A percentile compares a stretch with the other conserved stretches of the same genome.
These are phyloP conservation scores for Neolamprologus longior DNA, from an alignment of 2,113 vertebrate genomes.

Conservation along the genomic window DNA sequence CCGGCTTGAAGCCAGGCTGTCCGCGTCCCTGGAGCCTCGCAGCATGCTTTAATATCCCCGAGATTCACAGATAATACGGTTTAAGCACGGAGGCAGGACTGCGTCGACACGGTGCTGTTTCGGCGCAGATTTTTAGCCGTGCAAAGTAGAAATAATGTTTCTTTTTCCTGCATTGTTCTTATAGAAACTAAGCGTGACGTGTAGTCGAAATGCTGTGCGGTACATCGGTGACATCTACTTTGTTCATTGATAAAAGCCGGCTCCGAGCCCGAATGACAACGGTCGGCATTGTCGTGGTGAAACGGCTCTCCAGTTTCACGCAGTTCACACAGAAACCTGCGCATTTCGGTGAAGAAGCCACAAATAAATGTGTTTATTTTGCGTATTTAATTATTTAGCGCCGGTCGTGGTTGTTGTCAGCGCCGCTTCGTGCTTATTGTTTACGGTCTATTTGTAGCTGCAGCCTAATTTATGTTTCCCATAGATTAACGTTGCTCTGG, in stretches of 20 bases:
- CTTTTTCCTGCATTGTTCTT: not conserved
- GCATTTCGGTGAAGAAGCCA: not conserved
- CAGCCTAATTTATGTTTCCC: slow-evolving; percentile 23
- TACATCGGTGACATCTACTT: slow-evolving; percentile 14
- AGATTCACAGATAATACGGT: not conserved
- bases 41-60: not conserved
- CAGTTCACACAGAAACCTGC: slow-evolving; percentile 7
- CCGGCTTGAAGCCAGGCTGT: not conserved
- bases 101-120: slow-evolving; percentile 4
- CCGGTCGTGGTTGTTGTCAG: not conserved
- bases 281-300: slow-evolving; percentile 29
- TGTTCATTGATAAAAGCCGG: slow-evolving; percentile 53
- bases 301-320: slow-evolving; percentile 19
- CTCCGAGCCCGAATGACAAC: slow-evolving; percentile 42
- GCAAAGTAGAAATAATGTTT: not conserved
- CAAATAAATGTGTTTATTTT: not conserved
- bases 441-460: not conserved
- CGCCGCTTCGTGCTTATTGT: not conserved
- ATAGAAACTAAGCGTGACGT: not conserved
- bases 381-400: not conserved
- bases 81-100: not conserved
- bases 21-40: not conserved
- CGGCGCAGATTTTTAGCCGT: not conserved
- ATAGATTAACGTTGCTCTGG: not conserved
- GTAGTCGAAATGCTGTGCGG: not conserved